Percentiles rank a stretch among this genome's conserved stretches.
Evolutionary conservation across 2,888 invertebrate genomes (phyloP).

Genomic region (Aquatica leii): DNA sequence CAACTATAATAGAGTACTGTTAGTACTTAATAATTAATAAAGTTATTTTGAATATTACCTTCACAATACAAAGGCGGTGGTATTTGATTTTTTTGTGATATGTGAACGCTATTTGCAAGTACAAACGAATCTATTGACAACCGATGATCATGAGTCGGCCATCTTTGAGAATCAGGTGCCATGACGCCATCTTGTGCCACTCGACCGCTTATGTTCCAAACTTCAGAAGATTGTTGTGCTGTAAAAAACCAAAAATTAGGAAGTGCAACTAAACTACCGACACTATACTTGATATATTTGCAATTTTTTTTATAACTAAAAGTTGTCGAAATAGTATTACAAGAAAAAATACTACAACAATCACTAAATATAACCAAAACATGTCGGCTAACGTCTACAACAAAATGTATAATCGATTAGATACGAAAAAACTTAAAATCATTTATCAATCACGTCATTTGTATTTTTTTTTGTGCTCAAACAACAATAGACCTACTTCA

Average conservation of each 20-base stretch:
- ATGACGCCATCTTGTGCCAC: conserved; percentile 28
- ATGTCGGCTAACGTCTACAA: no score
- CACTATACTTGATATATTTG: no score
- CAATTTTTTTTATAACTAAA: no score
- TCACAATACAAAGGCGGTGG: conserved; percentile 40
- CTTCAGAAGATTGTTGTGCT: conserved; percentile 36
- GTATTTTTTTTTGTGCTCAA: no score
- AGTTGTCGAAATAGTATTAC: no score
- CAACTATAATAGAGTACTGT: conserved; percentile 26
- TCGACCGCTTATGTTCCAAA: conserved; percentile 39
- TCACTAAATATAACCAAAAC: background rate
- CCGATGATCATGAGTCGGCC: conserved; percentile 41
- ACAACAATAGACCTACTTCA: no score
- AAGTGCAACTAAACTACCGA: background rate
- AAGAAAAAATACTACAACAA: background rate
- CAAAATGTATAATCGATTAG: no score
- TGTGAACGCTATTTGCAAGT: conserved; percentile 26
- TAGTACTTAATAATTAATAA: no score
- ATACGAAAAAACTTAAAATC: no score
- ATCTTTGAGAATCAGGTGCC: conserved; percentile 22
- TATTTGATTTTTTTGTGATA: conserved; percentile 21
- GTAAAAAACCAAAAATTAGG: no score
- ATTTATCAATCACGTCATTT: no score
- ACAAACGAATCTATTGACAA: conserved; percentile 39
- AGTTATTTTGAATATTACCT: conserved; percentile 24